Percentiles rank a stretch among this genome's conserved stretches.
Evolutionary conservation across 2,113 vertebrate species (phyloP).

Genomic region (Centropus unirufus): DNA sequence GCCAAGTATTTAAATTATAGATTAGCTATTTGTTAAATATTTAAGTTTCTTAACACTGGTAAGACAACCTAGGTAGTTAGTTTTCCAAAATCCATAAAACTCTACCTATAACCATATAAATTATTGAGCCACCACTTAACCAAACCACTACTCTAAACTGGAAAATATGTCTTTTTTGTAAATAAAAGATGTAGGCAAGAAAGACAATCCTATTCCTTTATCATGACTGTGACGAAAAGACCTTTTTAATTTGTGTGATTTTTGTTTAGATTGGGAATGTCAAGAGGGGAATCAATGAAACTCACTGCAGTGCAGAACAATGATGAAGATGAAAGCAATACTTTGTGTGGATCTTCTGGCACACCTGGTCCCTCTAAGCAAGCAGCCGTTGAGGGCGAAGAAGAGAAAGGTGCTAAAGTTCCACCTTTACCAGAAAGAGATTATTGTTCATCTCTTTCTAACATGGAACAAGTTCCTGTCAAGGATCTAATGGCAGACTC

Average conservation of each 20-base stretch:
- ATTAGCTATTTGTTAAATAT: background rate
- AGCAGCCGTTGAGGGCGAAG: slow-evolving; percentile 59
- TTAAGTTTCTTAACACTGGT: background rate
- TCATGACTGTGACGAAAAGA: background rate
- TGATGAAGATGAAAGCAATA: slow-evolving; percentile 71
- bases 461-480: slow-evolving; percentile 68
- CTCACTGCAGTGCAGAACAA: slow-evolving; percentile 74
- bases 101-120: background rate
- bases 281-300: slow-evolving; percentile 80
- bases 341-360: slow-evolving; percentile 60
- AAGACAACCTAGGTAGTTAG: background rate
- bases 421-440: slow-evolving; percentile 60
- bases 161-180: background rate
- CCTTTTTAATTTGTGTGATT: slow-evolving; percentile 12
- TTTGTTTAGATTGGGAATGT: slow-evolving; percentile 80
- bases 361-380: slow-evolving; percentile 71
- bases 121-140: background rate
- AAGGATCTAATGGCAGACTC: slow-evolving; percentile 74
- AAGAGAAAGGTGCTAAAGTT: slow-evolving; percentile 63
- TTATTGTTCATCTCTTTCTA: slow-evolving; percentile 62
- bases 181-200: background rate
- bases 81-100: background rate
- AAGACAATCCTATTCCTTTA: background rate
- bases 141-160: background rate
- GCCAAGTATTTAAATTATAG: background rate